Conservation (phyloP, 1,140 invertebrate species). For the Solenopsis invicta region DNA sequence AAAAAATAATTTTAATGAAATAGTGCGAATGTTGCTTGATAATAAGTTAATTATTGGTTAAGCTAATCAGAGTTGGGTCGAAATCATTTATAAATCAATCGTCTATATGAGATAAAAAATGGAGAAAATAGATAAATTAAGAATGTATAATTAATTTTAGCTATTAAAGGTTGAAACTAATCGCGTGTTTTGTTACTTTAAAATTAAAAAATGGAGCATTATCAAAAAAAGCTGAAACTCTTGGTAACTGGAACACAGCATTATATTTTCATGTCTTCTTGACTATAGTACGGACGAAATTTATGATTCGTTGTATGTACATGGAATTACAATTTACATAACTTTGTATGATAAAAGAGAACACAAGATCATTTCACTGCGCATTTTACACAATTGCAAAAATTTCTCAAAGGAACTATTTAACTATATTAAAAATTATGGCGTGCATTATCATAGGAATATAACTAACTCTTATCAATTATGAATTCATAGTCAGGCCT, state of each 20-base stretch:
- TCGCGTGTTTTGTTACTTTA: background rate
- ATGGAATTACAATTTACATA: background rate
- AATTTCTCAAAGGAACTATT: background rate
- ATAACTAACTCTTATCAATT: background rate
- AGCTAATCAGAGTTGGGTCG: background rate
- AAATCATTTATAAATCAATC: background rate
- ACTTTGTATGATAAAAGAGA: background rate
- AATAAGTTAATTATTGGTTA: background rate
- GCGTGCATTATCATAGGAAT: background rate
- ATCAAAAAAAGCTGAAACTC: background rate
- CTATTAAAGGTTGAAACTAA: no score
- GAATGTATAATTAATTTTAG: no score
- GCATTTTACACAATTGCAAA: background rate
- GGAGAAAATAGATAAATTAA: no score
- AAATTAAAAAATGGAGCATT: background rate
- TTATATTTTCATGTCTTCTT: conserved; percentile 17
- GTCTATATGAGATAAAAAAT: no score
- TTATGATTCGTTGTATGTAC: conserved; percentile 29
- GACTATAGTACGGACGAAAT: background rate
- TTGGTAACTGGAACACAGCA: background rate
- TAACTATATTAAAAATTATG: background rate
- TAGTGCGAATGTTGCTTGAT: background rate
- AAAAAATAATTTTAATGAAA: background rate
- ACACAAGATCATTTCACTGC: background rate
- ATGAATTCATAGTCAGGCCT: background rate